A percentile compares a stretch with the other conserved stretches of the same genome.
Evolutionary conservation across 92 coral and sea anemone genomes (phyloP).

Genomic region (Palythoa grandis): DNA sequence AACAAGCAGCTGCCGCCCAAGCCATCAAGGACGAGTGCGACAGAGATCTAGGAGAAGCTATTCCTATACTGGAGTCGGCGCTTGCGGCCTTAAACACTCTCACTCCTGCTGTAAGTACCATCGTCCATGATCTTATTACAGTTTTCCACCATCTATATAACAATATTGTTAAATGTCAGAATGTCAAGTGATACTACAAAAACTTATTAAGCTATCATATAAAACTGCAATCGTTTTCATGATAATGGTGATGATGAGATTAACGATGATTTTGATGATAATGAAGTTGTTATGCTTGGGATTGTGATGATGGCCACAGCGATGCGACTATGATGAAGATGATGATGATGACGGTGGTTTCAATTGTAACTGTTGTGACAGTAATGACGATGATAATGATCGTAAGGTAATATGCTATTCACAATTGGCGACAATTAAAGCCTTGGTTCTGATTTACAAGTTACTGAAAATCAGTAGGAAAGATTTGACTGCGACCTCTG

Average conservation of each 20-base stretch:
- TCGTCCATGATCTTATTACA: background rate
- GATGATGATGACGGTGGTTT: background rate
- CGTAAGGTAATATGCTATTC: no score
- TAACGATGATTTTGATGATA: background rate
- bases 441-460: no score
- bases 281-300: background rate
- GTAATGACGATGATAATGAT: background rate
- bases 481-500: no score
- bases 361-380: background rate
- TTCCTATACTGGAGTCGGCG: conserved; percentile 95
- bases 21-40: conserved; percentile 99
- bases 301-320: background rate
- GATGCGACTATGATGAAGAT: background rate
- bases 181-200: background rate
- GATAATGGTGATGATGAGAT: background rate
- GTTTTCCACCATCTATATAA: background rate
- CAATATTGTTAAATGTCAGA: background rate
- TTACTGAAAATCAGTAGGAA: no score
- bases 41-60: conserved; percentile 93
- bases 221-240: background rate
- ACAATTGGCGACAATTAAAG: no score
- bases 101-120: conserved; percentile 78
- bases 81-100: conserved; percentile 95
- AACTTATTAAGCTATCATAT: no score
- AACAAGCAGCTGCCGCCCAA: conserved; percentile 98